These are phyloP conservation scores for Ernsta delagoae DNA, from an alignment of 2,888 invertebrate species.

Conservation along the genomic window DNA sequence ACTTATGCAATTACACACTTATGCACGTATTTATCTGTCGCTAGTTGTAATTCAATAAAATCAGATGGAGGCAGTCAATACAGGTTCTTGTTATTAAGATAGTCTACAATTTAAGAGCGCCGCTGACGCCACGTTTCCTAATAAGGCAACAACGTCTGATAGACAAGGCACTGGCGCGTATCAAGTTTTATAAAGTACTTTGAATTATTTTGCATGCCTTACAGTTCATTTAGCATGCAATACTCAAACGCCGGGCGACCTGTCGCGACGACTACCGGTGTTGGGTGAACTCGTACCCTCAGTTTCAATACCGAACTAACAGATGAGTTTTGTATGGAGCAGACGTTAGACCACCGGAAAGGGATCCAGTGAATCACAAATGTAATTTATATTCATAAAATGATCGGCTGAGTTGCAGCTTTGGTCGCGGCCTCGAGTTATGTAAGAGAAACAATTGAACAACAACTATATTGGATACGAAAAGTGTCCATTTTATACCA, in stretches of 20 bases:
- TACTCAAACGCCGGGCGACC: constrained; percentile 55
- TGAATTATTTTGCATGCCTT: constrained; percentile 42
- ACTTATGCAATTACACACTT: constrained; percentile 51
- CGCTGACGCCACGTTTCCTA: constrained; percentile 58
- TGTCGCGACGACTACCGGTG: constrained; percentile 70
- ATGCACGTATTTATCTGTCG: constrained; percentile 54
- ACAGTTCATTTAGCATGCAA: constrained; percentile 66
- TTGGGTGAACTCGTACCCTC: constrained; percentile 32
- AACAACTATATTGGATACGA: constrained; percentile 15
- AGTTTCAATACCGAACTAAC: constrained; percentile 12
- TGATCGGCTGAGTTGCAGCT: constrained; percentile 40
- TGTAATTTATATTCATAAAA: constrained; percentile 36
- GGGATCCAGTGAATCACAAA: constrained; percentile 42
- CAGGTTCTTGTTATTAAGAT: constrained; percentile 48
- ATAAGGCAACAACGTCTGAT: constrained; percentile 61
- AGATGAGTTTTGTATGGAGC: constrained; percentile 19
- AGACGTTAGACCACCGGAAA: constrained; percentile 42
- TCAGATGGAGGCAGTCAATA: constrained; percentile 54
- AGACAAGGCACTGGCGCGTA: constrained; percentile 51
- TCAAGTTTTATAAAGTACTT: constrained; percentile 39
- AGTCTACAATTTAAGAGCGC: constrained; percentile 48
- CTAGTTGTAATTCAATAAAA: constrained; percentile 57
- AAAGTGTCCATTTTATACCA: constrained; percentile 15
- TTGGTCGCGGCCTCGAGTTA: constrained; percentile 52
- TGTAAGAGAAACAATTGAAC: constrained; percentile 46